Evolutionary conservation across 2,888 invertebrate genomes (phyloP).

Genomic region (Venusia cambrica): DNA sequence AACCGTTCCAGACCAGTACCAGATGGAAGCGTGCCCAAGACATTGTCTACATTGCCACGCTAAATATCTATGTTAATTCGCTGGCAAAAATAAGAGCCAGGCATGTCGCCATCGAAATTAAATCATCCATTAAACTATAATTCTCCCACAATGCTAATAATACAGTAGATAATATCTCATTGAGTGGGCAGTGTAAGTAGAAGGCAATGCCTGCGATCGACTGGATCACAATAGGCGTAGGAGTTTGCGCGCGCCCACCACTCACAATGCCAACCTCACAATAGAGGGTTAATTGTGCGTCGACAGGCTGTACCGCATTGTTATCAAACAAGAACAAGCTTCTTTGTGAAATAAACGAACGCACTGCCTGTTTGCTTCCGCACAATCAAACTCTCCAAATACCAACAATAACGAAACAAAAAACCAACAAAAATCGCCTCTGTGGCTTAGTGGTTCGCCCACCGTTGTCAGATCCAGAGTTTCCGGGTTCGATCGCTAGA

Average conservation of each 20-base stretch:
- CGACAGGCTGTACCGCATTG: slow-evolving; percentile 65
- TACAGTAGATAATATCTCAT: slow-evolving; percentile 66
- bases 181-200: slow-evolving; percentile 48
- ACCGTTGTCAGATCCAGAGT: no score
- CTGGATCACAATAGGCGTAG: slow-evolving; percentile 71
- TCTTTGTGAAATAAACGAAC: slow-evolving; percentile 38
- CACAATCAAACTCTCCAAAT: slow-evolving; percentile 28
- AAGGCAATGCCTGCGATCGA: slow-evolving; percentile 59
- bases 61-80: no score
- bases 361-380: slow-evolving; percentile 27
- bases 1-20: no score
- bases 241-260: slow-evolving; percentile 62
- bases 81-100: no score
- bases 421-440: no score
- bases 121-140: slow-evolving; percentile 54
- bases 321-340: slow-evolving; percentile 43
- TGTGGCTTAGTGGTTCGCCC: no score
- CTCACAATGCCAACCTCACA: slow-evolving; percentile 56
- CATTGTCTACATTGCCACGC: no score
- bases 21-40: no score
- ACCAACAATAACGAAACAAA: no score
- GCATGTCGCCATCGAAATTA: no score
- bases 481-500: no score
- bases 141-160: slow-evolving; percentile 59
- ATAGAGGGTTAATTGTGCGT: slow-evolving; percentile 75